A percentile compares a stretch with the other conserved stretches of the same genome.
These are phyloP conservation scores for Triplophysa rosa DNA, from an alignment of 2,113 vertebrate species.

Conservation along the genomic window DNA sequence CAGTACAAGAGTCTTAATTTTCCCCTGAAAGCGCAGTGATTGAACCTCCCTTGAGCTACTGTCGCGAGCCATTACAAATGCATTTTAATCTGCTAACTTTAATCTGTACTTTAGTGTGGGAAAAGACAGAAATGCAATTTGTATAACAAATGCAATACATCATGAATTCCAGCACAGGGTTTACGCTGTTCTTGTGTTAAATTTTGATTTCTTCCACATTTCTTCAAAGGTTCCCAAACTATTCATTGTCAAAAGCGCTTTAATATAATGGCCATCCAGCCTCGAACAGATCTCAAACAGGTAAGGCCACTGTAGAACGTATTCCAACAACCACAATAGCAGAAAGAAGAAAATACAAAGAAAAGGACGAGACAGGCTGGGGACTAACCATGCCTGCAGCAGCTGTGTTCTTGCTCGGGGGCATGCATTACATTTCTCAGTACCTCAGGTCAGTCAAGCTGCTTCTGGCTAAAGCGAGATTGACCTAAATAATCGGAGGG, in stretches of 20 bases:
- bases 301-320: not conserved
- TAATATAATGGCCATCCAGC: not conserved
- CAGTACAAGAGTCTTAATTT: slow-evolving; percentile 6
- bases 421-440: slow-evolving; percentile 22
- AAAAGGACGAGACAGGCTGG: not conserved
- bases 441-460: slow-evolving; percentile 8
- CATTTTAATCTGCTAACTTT: not conserved
- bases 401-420: not conserved
- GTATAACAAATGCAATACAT: not conserved
- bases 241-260: not conserved
- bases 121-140: not conserved
- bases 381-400: not conserved
- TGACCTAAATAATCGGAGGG: not conserved
- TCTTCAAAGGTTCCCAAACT: too few relatives aligned
- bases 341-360: not conserved
- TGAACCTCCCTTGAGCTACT: not conserved
- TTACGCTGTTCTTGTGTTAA: not conserved
- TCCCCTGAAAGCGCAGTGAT: slow-evolving; percentile 6
- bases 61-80: not conserved
- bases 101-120: slow-evolving; percentile 2
- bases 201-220: not conserved
- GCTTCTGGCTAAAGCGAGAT: not conserved
- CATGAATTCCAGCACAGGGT: not conserved
- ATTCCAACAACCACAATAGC: not conserved
- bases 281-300: not conserved